Evolutionary conservation across 2,888 invertebrate species (phyloP).

Genomic region (Escarpia spicata): DNA sequence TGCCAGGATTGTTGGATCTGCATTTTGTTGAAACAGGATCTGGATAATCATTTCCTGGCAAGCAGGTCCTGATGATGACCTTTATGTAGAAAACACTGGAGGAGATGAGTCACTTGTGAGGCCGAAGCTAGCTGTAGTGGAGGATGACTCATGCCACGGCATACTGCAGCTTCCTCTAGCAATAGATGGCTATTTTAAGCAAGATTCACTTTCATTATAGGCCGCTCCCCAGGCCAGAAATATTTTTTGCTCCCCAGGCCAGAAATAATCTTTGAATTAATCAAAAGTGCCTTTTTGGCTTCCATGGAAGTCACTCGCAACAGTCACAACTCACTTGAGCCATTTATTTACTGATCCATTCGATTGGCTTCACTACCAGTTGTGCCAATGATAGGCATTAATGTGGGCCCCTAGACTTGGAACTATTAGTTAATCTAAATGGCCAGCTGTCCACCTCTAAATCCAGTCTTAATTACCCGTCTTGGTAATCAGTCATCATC

Average conservation of each 20-base stretch:
- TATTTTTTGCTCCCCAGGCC: background rate
- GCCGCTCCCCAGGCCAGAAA: background rate
- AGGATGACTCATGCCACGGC: background rate
- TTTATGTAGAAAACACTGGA: background rate
- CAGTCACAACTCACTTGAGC: no score
- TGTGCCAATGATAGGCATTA: no score
- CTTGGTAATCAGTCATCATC: no score
- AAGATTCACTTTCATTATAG: background rate
- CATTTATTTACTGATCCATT: no score
- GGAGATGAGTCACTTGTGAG: background rate
- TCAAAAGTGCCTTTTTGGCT: no score
- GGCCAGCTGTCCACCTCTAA: no score
- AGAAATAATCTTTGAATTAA: no score
- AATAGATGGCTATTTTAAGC: background rate
- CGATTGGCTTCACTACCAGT: no score
- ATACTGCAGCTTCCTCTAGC: background rate
- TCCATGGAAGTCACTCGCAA: no score
- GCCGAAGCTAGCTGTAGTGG: background rate
- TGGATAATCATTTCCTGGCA: background rate
- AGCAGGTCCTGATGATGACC: background rate
- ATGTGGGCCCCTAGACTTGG: no score
- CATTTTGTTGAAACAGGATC: background rate
- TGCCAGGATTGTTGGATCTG: background rate
- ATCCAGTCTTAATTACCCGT: no score
- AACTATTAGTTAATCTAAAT: no score